Evolutionary conservation across 2,888 invertebrate species (phyloP).

Genomic region (Pristionchus mayeri): DNA sequence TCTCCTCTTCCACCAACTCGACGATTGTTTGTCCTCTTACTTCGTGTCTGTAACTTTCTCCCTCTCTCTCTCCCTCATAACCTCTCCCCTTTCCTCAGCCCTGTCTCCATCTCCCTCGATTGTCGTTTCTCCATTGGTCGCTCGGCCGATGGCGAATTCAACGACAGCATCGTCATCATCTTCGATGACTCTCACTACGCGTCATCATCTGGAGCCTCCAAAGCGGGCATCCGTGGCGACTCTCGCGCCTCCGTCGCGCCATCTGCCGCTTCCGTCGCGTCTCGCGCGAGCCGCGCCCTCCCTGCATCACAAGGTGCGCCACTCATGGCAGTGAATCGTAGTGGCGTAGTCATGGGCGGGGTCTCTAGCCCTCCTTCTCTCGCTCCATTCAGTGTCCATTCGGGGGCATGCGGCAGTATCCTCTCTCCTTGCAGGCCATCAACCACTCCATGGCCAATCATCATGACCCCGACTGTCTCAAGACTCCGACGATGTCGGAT

Average conservation of each 20-base stretch:
- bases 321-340: neutral
- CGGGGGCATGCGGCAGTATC: neutral
- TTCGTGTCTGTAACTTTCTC: slow-evolving; percentile 14
- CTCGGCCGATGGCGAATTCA: slow-evolving; percentile 39
- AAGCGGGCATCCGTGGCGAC: neutral
- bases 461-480: slow-evolving; percentile 64
- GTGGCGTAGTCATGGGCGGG: neutral
- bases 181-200: neutral
- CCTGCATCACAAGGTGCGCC: slow-evolving; percentile 42
- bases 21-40: slow-evolving; percentile 44
- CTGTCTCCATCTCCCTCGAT: slow-evolving; percentile 44
- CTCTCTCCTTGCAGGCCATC: slow-evolving; percentile 1
- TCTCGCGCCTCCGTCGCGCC: neutral
- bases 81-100: slow-evolving; percentile 27
- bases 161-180: neutral
- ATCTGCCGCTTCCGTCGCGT: neutral
- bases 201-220: slow-evolving; percentile 44
- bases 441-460: slow-evolving; percentile 53
- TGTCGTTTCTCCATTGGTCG: slow-evolving; percentile 23
- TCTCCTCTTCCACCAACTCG: no score
- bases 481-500: slow-evolving; percentile 68
- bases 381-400: neutral
- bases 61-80: neutral
- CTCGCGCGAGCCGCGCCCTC: slow-evolving; percentile 13
- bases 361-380: neutral